phyloP scores from a whole-genome alignment of 1,140 invertebrate genomes.

The Apocrypta bakeri region DNA sequence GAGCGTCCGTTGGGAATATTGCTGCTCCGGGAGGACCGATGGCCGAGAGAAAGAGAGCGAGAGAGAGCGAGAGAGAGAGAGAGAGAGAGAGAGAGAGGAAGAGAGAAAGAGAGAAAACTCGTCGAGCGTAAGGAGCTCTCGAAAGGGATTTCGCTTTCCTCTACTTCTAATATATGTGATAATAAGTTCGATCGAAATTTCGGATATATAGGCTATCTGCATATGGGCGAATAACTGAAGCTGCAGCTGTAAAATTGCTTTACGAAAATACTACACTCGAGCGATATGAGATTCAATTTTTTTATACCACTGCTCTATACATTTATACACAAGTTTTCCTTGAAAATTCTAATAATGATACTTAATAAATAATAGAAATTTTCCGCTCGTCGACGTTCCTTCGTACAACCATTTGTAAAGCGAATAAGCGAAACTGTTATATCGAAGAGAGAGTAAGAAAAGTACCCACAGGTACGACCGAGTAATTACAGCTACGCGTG shows the following conservation, averaged over 20 bases:
- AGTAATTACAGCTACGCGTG: slow-evolving; percentile 56
- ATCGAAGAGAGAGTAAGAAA: not conserved
- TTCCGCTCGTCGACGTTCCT: slow-evolving; percentile 42
- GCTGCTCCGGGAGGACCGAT: not conserved
- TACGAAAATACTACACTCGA: not conserved
- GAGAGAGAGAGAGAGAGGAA: not conserved
- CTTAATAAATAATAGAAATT: slow-evolving; percentile 59
- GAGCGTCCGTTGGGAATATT: slow-evolving; percentile 53
- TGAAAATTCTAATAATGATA: no score
- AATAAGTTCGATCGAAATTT: slow-evolving; percentile 67
- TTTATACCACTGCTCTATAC: no score
- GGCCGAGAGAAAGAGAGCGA: no score
- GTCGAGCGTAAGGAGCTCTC: not conserved
- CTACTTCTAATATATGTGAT: slow-evolving; percentile 70
- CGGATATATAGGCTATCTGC: slow-evolving; percentile 38
- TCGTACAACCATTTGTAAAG: slow-evolving; percentile 59
- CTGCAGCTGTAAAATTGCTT: slow-evolving; percentile 51
- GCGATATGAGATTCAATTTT: not conserved
- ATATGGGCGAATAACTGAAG: no score
- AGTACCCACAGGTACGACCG: slow-evolving; percentile 42
- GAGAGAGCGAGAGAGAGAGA: not conserved
- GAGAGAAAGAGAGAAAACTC: not conserved
- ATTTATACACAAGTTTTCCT: no score
- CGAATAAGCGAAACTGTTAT: slow-evolving; percentile 9
- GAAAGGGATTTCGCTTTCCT: slow-evolving; percentile 45